Evolutionary conservation across 2,113 vertebrate species (phyloP).

Genomic region (Rhizomys pruinosus): DNA sequence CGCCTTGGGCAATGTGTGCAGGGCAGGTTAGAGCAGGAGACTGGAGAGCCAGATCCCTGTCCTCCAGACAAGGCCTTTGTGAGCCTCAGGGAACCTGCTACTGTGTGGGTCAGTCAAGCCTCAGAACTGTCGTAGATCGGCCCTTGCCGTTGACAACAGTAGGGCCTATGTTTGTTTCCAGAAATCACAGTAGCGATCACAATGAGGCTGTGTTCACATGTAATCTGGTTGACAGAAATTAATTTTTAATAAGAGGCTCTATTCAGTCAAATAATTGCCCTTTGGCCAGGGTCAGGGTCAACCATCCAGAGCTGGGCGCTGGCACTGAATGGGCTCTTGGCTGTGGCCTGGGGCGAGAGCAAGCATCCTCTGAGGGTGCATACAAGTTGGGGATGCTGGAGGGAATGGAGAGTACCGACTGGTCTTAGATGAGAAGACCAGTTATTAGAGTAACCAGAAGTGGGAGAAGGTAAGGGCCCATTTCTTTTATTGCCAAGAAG

Average conservation of each 20-base stretch:
- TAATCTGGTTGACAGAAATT: constrained; percentile 74
- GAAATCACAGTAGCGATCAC: constrained; percentile 69
- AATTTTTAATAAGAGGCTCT: constrained; percentile 78
- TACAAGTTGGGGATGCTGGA: neutral
- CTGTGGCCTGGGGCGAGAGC: neutral
- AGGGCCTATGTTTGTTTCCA: constrained; percentile 72
- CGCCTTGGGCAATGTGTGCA: neutral
- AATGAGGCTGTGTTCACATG: constrained; percentile 74
- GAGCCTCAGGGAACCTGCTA: constrained; percentile 34
- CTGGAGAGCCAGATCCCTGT: neutral
- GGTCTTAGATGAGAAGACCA: neutral
- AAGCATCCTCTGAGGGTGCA: neutral
- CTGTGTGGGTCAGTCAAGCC: constrained; percentile 51
- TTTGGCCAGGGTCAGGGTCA: constrained; percentile 48
- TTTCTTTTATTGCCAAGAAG: constrained; percentile 21
- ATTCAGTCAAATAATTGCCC: constrained; percentile 76
- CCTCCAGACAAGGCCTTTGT: constrained; percentile 54
- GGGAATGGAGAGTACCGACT: neutral
- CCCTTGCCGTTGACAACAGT: constrained; percentile 75
- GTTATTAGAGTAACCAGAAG: neutral
- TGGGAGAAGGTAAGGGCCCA: neutral
- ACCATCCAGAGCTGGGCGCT: neutral
- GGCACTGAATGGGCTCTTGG: constrained; percentile 6
- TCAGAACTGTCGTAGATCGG: constrained; percentile 68
- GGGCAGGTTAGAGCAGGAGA: neutral